Evolutionary conservation across 1,140 invertebrate genomes (phyloP).

Genomic region (Gonioctena quinquepunctata): DNA sequence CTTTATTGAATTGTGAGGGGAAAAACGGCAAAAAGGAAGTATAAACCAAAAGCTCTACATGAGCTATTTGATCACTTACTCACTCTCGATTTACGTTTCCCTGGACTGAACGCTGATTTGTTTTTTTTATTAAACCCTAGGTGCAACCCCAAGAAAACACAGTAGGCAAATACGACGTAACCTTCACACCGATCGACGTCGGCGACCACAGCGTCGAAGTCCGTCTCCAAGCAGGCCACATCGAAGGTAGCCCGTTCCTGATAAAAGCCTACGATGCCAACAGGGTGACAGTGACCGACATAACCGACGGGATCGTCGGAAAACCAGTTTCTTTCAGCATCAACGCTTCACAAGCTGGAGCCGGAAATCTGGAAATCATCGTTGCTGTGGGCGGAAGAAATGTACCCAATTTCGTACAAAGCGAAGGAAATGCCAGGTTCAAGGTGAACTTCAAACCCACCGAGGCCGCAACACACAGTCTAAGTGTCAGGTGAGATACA

Average conservation of each 20-base stretch:
- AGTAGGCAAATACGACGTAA: conserved; percentile 63
- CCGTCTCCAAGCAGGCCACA: conserved; percentile 75
- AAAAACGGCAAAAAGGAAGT: no score
- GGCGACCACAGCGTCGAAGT: conserved; percentile 92
- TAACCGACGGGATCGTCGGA: conserved; percentile 84
- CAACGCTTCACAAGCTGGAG: conserved; percentile 76
- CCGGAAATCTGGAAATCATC: conserved; percentile 96
- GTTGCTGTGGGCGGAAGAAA: conserved; percentile 97
- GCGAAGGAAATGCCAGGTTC: conserved; percentile 95
- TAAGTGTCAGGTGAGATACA: conserved; percentile 69
- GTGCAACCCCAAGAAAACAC: conserved; percentile 48
- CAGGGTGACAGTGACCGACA: conserved; percentile 88
- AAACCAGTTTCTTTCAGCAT: conserved; percentile 93
- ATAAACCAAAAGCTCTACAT: no score
- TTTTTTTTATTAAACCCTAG: conserved; percentile 31
- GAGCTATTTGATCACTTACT: no score
- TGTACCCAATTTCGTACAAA: conserved; percentile 97
- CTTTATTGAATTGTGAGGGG: no score
- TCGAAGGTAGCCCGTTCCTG: conserved; percentile 92
- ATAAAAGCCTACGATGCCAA: conserved; percentile 94
- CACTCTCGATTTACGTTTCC: no score
- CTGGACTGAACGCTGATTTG: no score
- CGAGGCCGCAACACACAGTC: conserved; percentile 82
- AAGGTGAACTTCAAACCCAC: conserved; percentile 96
- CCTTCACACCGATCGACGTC: conserved; percentile 87